These are phyloP conservation scores for Oxytorus armatus DNA, from an alignment of 2,888 invertebrate species.

Conservation along the genomic window DNA sequence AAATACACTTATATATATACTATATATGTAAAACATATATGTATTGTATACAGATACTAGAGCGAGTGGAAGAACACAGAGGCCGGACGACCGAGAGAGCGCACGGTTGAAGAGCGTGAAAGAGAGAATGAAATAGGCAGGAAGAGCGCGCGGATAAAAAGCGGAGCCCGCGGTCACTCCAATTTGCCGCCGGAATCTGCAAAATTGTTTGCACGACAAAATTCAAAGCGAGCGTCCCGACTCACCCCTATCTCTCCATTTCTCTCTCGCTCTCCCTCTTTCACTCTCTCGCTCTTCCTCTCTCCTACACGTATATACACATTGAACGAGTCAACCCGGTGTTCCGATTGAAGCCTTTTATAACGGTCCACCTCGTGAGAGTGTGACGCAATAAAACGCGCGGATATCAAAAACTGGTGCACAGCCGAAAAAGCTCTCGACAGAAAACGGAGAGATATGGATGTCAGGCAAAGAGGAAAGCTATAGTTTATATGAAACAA, in stretches of 20 bases:
- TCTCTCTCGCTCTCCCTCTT: slow-evolving; percentile 19
- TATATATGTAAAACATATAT: neutral
- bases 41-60: neutral
- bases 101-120: slow-evolving; percentile 18
- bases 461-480: neutral
- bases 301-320: slow-evolving; percentile 10
- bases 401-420: slow-evolving; percentile 49
- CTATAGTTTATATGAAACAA: slow-evolving; percentile 31
- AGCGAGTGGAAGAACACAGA: slow-evolving; percentile 7
- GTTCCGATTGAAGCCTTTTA: slow-evolving; percentile 40
- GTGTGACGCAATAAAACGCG: slow-evolving; percentile 48
- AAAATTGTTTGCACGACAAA: slow-evolving; percentile 64
- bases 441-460: slow-evolving; percentile 34
- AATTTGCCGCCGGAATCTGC: slow-evolving; percentile 58
- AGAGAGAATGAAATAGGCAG: slow-evolving; percentile 39
- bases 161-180: slow-evolving; percentile 53
- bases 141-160: slow-evolving; percentile 44
- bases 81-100: neutral
- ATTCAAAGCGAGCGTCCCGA: slow-evolving; percentile 56
- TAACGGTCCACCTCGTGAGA: slow-evolving; percentile 37
- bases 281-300: slow-evolving; percentile 8
- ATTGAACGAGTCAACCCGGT: slow-evolving; percentile 5
- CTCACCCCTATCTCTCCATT: slow-evolving; percentile 28
- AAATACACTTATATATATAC: neutral
- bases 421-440: slow-evolving; percentile 34